Conservation (phyloP, 2,888 invertebrate species). For the Augiades crinisus region DNA sequence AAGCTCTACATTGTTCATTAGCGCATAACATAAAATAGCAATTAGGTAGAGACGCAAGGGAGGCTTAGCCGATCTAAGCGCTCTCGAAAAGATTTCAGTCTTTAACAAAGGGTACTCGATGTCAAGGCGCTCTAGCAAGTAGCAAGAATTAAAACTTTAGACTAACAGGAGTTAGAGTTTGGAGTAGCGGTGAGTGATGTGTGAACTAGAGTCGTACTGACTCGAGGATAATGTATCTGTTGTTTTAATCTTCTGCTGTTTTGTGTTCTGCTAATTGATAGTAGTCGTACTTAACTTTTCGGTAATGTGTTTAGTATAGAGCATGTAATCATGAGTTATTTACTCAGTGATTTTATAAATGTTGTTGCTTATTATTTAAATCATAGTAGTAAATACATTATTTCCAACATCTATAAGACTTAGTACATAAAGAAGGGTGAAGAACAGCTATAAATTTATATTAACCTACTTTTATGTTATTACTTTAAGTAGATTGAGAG, state of each 20-base stretch:
- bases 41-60: slow-evolving; percentile 42
- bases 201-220: slow-evolving; percentile 9
- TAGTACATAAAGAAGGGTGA: no score
- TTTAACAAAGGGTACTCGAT: slow-evolving; percentile 50
- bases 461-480: no score
- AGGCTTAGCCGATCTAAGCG: slow-evolving; percentile 53
- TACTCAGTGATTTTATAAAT: no score
- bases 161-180: slow-evolving; percentile 80
- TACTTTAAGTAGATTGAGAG: no score
- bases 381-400: no score
- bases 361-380: no score
- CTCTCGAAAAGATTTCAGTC: slow-evolving; percentile 56
- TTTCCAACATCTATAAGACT: no score
- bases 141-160: slow-evolving; percentile 84
- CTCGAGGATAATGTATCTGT: not conserved
- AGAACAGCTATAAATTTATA: no score
- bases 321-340: no score
- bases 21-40: slow-evolving; percentile 60
- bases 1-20: slow-evolving; percentile 50
- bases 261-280: not conserved
- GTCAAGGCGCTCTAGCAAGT: slow-evolving; percentile 65
- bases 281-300: no score
- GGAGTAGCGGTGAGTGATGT: slow-evolving; percentile 22
- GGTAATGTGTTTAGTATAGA: no score
- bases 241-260: not conserved